Base-by-base conservation (phyloP, 2,888 invertebrate species). In the Ochlodes sylvanus region DNA sequence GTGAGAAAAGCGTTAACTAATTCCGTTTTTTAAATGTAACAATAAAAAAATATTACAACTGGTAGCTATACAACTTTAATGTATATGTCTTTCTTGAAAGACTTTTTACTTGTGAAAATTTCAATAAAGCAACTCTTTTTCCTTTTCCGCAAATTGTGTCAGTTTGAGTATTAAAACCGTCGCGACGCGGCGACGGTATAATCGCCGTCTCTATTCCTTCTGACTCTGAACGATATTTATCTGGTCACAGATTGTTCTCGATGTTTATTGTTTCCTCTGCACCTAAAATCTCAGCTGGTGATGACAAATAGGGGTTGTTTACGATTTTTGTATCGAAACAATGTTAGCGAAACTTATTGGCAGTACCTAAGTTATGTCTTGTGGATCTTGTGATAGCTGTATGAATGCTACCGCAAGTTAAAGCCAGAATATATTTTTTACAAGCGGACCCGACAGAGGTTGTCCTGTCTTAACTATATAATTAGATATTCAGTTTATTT, bases 221-320 rank as follows among this genome's bases (percentile, higher is more conserved):
- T 58, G 42, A 41, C 58, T 21, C 82, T 75, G 27, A 27, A 27
- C 27, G 27, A 27, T 27, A 86, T 87, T 85, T 78, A 84, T 87
- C 81, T 80, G 82, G 85, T 81, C 85, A 74, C 76, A 81, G 84
- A 84, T 84, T 85, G 82, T 83, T 83, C 80, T 75, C 80, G 76
- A 82, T 83, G 79, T 82, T 85, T 85, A 84, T 87, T 83, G 79
- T 83, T 82, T 79, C 77, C 76, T 80, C 82, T 79, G 75, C 73
- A 12, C 34, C 41, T 34, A 57, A 57, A 57, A 42, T 58, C 41
- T 58, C 58, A 58, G 55, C 58, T 58, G 57, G 10, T 21, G 34
- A 34, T 42, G 58, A 58, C 58, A 79, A 83, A 84, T 83, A 79
- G 75, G 71, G 75, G 74, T 72, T 56, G 50, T 50, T 50, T 50